Base-by-base conservation (phyloP, 2,113 vertebrate genomes). In the Craseonycteris thonglongyai region DNA sequence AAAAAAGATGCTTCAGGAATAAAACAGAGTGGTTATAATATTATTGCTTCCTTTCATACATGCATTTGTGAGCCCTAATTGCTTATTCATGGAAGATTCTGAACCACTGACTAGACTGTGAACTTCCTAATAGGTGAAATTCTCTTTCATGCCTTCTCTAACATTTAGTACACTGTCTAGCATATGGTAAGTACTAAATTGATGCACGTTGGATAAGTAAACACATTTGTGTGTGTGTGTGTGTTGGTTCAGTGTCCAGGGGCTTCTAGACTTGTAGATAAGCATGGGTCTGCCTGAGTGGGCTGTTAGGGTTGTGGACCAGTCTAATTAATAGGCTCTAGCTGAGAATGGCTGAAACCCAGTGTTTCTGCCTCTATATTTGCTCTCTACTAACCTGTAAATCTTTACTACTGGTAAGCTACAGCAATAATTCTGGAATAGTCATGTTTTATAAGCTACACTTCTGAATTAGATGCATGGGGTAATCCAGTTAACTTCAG, bases 381-480 rank as follows among this genome's bases (percentile, higher is more conserved):
- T 5, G 19, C 21, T 54, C 4, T 59, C 26, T 72, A 2, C 54
- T 21, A 35, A 24, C 19, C 21, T 1, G 1, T 30, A 16, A 5
- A 1, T 10, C 3, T 15, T 80, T 33, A 13, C 13, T 21, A 13
- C 2, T 0, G 3, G 9, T 26, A 24, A 45, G 4, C n/a, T 26
- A 42, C 8, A 80, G 78, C 38, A 19, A 85, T 0, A 18, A 21
- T 21, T 93, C 24, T 47, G 26, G 51, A 26, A 40, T 21, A 38
- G 58, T 11, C 24, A 35, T 51, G 59, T 47, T 78, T 83, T 47
- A 54, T 71, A 65, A 81, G 45, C 47, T 69, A 13, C 1, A 12
- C n/a, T 40, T 63, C 61, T 33, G 38, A 76, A 38, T 56, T 12
- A 68, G 85, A n/a, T 19, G 18, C 0, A 12, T 4, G n/a, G n/a